Conservation (phyloP, 2,113 vertebrate genomes). For the Camelus dromedarius region DNA sequence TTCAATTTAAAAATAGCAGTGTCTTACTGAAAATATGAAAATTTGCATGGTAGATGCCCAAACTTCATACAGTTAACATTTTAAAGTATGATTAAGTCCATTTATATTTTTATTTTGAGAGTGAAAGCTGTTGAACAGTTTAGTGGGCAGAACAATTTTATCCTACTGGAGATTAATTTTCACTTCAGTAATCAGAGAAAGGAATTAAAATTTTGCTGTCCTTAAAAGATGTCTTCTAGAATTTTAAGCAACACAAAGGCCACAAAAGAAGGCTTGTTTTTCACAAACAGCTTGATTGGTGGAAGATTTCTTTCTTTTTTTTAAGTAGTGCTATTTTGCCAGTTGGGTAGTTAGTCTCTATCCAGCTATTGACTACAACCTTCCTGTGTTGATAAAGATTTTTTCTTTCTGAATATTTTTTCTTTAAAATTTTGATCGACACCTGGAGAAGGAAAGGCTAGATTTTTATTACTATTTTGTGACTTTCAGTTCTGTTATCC, state of each 20-base stretch:
- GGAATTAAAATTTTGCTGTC: constrained; percentile 58
- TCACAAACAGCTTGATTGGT: constrained; percentile 25
- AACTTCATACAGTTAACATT: neutral
- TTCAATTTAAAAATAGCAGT: neutral
- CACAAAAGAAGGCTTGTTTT: constrained; percentile 40
- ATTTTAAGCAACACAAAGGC: neutral
- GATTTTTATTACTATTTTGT: constrained; percentile 59
- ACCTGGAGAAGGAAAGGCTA: constrained; percentile 21
- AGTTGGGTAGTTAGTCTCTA: neutral
- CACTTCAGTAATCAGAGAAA: constrained; percentile 60
- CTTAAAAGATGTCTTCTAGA: constrained; percentile 62
- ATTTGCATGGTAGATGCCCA: neutral
- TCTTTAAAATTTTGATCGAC: constrained; percentile 71
- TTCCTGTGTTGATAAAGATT: constrained; percentile 57
- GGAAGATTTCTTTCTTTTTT: constrained; percentile 5
- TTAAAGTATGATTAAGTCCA: neutral
- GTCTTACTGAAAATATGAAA: neutral
- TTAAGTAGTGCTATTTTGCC: neutral
- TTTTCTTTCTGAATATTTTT: neutral
- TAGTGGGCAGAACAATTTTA: constrained; percentile 49
- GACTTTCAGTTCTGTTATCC: constrained; percentile 63
- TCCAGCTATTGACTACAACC: constrained; percentile 36
- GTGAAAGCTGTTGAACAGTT: constrained; percentile 40
- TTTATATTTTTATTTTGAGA: neutral
- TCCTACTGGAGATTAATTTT: constrained; percentile 53